Evolutionary conservation across 1,140 invertebrate species (phyloP), one percentile per base, ranked within the genome.

Genomic region (Hyles vespertilio): DNA sequence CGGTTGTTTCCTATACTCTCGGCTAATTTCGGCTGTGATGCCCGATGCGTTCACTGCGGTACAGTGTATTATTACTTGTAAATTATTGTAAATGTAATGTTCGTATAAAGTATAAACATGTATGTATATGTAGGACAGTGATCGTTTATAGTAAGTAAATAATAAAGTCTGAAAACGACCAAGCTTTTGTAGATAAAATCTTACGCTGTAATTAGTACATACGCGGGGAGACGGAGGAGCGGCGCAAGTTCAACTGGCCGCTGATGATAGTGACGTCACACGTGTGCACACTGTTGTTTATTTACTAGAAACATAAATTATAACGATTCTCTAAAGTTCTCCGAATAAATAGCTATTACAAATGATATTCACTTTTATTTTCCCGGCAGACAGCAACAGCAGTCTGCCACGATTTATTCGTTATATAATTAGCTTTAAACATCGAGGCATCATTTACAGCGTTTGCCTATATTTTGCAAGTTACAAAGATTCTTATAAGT

Each of bases 271-370:
- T 72, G 5, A 76, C 67, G 22, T 22, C 22, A 22, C 63, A 68
- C 74, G 70, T 77, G 71, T 78, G 77, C 76, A 72, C 79, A 74
- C 71, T 76, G 80, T 87, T 87, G 77, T 83, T 81, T 77, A 77
- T 74, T 81, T 70, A 76, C 58, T 85, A 85, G 74, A 79, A 65
- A 65, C 62, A 70, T 67, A 77, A 68, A 69, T 74, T 65, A 70
- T 40, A 67, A 47, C 33, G n/a, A 64, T 70, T 77, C 65, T 81
- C 81, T 79, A 61, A 77, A 72, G 78, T 69, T 70, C 61, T 72
- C 63, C 58, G 59, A 86, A 82, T 84, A 87, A 87, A 87, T 82
- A 84, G 75, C 74, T 43, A 74, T 57, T 77, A 69, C 72, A 63
- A 69, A 56, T 32, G 3, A 32, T 8, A 32, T 9, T 10, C 47